Evolutionary conservation across 2,888 invertebrate species (phyloP).

Genomic region (Macrophya alboannulata): DNA sequence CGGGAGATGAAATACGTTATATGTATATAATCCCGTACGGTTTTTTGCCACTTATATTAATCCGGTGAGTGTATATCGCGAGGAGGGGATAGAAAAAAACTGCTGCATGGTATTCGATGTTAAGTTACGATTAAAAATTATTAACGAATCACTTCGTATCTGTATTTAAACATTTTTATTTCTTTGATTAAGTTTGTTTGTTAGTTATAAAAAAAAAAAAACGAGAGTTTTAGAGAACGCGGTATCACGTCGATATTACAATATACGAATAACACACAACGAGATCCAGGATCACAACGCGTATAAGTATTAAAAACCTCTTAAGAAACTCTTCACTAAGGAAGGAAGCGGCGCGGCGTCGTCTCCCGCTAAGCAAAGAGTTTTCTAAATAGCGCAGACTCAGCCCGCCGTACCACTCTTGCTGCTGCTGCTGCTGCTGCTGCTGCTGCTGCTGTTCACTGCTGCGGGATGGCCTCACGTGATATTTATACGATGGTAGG

Average conservation of each 20-base stretch:
- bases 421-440: background rate
- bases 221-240: background rate
- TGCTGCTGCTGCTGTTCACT: background rate
- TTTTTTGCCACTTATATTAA: too few relatives aligned
- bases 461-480: slow-evolving; percentile 57
- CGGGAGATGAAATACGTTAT: too few relatives aligned
- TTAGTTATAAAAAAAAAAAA: too few relatives aligned
- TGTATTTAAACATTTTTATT: too few relatives aligned
- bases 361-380: slow-evolving; percentile 72
- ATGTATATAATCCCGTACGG: too few relatives aligned
- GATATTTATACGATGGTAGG: slow-evolving; percentile 73
- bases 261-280: background rate
- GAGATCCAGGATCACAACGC: background rate
- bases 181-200: too few relatives aligned
- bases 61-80: too few relatives aligned
- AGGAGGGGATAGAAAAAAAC: too few relatives aligned
- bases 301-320: background rate
- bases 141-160: too few relatives aligned
- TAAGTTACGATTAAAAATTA: too few relatives aligned
- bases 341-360: slow-evolving; percentile 34
- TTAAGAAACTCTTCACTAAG: background rate
- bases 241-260: background rate
- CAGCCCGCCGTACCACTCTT: slow-evolving; percentile 36
- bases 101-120: too few relatives aligned
- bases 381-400: slow-evolving; percentile 73